Evolutionary conservation across 2,797 vertebrate species (phyloP).

Genomic region (Semotilus atromaculatus): DNA sequence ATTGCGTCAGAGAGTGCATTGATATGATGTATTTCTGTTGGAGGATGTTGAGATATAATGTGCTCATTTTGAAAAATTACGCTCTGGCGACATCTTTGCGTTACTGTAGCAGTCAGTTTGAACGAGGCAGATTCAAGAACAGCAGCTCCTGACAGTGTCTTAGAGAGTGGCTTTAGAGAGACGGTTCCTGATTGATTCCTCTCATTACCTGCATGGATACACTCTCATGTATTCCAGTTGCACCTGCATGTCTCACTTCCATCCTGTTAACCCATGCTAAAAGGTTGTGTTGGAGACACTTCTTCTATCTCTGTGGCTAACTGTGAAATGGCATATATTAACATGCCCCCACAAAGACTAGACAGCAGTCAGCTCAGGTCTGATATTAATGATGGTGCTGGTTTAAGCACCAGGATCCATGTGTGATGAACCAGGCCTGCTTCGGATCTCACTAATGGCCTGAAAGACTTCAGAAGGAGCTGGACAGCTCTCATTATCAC

Average conservation of each 20-base stretch:
- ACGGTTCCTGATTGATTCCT: constrained; percentile 42
- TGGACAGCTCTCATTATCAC: constrained; percentile 69
- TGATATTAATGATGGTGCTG: constrained; percentile 51
- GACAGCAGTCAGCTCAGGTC: constrained; percentile 45
- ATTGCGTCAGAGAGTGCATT: background rate
- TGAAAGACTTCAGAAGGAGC: constrained; percentile 45
- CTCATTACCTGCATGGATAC: constrained; percentile 47
- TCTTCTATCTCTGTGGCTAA: constrained; percentile 30
- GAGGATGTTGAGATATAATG: background rate
- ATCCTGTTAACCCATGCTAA: constrained; percentile 42
- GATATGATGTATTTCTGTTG: constrained; percentile 12
- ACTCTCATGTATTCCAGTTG: constrained; percentile 27
- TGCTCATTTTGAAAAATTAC: constrained; percentile 21
- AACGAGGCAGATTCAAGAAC: constrained; percentile 16
- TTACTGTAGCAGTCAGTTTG: constrained; percentile 1
- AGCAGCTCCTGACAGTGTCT: constrained; percentile 5
- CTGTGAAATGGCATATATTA: constrained; percentile 34
- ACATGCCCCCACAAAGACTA: constrained; percentile 28
- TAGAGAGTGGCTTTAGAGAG: constrained; percentile 34
- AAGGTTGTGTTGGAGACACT: constrained; percentile 36
- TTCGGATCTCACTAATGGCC: constrained; percentile 65
- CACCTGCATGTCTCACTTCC: constrained; percentile 32
- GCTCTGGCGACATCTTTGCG: constrained; percentile 9
- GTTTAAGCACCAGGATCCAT: constrained; percentile 25
- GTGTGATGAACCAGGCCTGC: constrained; percentile 30